Base-by-base conservation (phyloP, 2,888 invertebrate genomes). In the Acrocera orbiculus region DNA sequence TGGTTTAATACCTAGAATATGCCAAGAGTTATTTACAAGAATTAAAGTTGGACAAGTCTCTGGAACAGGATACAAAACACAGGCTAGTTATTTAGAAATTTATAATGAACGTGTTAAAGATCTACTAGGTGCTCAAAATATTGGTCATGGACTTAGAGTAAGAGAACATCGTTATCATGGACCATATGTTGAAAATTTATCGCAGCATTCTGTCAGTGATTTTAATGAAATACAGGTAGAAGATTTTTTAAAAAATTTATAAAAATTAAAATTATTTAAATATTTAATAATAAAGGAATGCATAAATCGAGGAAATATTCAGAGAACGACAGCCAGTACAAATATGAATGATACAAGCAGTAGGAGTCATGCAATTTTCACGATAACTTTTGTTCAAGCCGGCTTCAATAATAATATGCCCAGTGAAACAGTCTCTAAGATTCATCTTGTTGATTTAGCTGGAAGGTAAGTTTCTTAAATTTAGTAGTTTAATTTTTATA, bases 281-380 rank as follows among this genome's bases (percentile, higher is more conserved):
- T 24, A 17, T 38, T 28, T 27, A 7, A 14, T 44, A 44, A 6
- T 54, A 8, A n/a, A 81, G 79, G 73, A 75, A 52, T 73, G 78
- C 52, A 79, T 80, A 70, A 67, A 72, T 44, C 69, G 76, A 46
- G 86, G 86, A 42, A 86, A 85, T 63, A 65, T 73, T 39, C 77
- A 78, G 52, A 70, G 87, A 44, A 85, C 85, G 15, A 86, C 86
- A 3, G 86, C 86, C 27, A 76, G 82, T 47, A 87, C 87, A 37
- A 82, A 83, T 56, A 87, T 87, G 86, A 87, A 87, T 64, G 85
- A 86, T 61, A 82, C 82, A 46, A 85, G 85, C 58, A 83, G 83
- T 52, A 70, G 87, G 49, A 85, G 83, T 64, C 87, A 87, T 66
- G 86, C 86, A 43, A 86, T 87, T 52, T 86, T 87, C 60, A 86